phyloP scores from a whole-genome alignment of 1,140 invertebrate species.

The Cydia amplana region DNA sequence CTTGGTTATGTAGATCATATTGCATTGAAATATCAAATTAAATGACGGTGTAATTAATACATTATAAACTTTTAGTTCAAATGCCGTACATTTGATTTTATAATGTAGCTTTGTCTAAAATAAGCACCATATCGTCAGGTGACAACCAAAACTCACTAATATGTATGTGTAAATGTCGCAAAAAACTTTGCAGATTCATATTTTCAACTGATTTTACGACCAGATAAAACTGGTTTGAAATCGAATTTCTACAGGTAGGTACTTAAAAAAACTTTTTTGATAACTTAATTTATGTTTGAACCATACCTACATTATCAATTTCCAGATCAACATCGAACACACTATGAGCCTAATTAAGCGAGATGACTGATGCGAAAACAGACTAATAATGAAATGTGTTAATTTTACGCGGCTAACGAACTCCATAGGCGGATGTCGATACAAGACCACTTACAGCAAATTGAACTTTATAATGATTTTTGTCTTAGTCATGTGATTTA shows the following conservation, averaged over 20 bases:
- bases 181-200: no score
- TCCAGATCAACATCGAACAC: background rate
- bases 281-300: background rate
- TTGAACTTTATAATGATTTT: background rate
- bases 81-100: background rate
- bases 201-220: no score
- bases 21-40: background rate
- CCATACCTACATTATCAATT: background rate
- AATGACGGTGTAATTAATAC: slow-evolving; percentile 6
- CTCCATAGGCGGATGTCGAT: slow-evolving; percentile 20
- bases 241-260: no score
- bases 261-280: no score
- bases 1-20: slow-evolving; percentile 8
- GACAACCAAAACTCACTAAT: no score
- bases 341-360: background rate
- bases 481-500: slow-evolving; percentile 12
- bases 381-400: slow-evolving; percentile 2
- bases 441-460: background rate
- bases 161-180: no score
- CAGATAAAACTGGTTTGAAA: no score
- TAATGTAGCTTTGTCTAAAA: no score
- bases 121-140: no score
- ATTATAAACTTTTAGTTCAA: background rate
- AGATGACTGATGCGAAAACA: slow-evolving; percentile 22
- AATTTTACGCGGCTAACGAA: slow-evolving; percentile 27